phyloP scores from a whole-genome alignment of 64 coral and sea anemone genomes.

The Catalaphyllia jardinei region DNA sequence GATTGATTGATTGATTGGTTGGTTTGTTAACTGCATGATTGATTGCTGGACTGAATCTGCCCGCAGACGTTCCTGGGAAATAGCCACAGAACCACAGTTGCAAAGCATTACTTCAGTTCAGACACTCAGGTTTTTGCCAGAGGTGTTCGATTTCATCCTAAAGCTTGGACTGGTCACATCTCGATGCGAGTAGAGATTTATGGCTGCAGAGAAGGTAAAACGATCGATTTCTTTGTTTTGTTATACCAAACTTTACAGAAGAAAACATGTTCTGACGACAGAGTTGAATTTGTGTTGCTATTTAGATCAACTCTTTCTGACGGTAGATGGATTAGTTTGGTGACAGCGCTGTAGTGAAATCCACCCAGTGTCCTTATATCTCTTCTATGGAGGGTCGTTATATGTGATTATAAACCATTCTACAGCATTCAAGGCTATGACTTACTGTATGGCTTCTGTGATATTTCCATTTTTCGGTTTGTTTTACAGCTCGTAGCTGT shows the following conservation, averaged over 20 bases:
- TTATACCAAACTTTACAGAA: not conserved
- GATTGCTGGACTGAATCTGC: not conserved
- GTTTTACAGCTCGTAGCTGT: not conserved
- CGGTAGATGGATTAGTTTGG: no score
- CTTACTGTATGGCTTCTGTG: not conserved
- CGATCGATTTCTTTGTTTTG: not conserved
- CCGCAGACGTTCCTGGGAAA: not conserved
- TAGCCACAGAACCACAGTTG: not conserved
- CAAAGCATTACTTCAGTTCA: conserved; percentile 12
- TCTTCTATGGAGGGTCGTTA: no score
- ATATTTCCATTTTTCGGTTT: not conserved
- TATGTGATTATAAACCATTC: no score
- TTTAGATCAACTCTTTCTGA: not conserved
- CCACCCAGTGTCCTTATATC: no score
- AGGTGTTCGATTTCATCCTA: conserved; percentile 27
- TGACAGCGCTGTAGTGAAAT: no score
- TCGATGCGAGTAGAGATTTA: conserved; percentile 35
- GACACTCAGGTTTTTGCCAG: not conserved
- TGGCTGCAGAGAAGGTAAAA: conserved; percentile 16
- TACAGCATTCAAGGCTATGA: no score
- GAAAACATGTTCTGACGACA: no score
- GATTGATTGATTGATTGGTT: not conserved
- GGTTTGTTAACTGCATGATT: not conserved
- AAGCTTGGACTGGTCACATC: not conserved
- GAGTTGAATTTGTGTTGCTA: not conserved